Base-by-base conservation (phyloP, 2,888 invertebrate species). In the Heliconius ismenius region DNA sequence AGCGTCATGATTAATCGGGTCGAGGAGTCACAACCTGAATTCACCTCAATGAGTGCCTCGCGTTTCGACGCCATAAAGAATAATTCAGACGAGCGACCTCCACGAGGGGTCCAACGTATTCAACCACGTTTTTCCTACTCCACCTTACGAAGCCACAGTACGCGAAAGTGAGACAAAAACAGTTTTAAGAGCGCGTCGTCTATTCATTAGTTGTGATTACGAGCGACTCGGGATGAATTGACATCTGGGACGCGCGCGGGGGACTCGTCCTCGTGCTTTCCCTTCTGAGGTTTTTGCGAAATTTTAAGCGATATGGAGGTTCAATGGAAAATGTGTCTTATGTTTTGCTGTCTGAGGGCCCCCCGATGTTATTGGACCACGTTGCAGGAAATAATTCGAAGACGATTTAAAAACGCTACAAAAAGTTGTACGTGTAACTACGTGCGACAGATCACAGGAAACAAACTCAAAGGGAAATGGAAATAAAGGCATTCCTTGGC, bases 171-270 rank as follows among this genome's bases (percentile, higher is more conserved):
- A 88, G 93, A 93, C 83, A 83, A 86, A 81, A 80, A 79, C 83
- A 86, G 80, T 86, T 91, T 86, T 87, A 89, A 86, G 85, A 87
- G 83, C 82, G 83, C 87, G 86, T 82, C 91, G 88, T 88, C 92
- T 91, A 92, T 92, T 94, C 93, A 94, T 94, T 94, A 94, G 93
- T 91, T 86, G 90, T 89, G 91, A 91, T 91, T 92, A 92, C 86
- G 82, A 81, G 80, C 81, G 88, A 86, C 83, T 82, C 86, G 89
- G 91, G 92, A 92, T 92, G 91, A 92, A 92, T 92, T 92, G 92
- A 92, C 92, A 92, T 91, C 88, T 89, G 92, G 92, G 91, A 90
- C 90, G 89, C 76, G 82, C 81, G 80, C 83, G 88, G 89, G 91
- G 89, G 88, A 90, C 85, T 85, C 87, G 87, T 87, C 85, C 87